Evolutionary conservation across 2,113 vertebrate genomes (phyloP), one percentile per base, ranked within the genome.

Genomic region (Hippocampus mohnikei): DNA sequence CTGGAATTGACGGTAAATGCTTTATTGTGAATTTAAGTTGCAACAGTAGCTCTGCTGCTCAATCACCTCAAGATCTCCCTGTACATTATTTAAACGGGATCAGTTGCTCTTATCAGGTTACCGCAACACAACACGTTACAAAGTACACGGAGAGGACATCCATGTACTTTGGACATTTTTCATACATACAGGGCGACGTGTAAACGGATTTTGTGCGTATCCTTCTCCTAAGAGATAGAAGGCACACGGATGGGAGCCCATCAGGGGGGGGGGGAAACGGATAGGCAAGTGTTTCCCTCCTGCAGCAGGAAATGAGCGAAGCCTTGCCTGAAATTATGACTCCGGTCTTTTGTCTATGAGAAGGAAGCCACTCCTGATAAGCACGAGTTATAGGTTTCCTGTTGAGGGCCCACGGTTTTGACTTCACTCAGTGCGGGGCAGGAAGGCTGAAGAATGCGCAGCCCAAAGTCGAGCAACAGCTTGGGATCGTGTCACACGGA

Each of bases 311-410:
- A 96, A 94, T 94, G 95, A 95, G 94, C 93, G 92, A 95, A 94
- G 88, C 93, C 93, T 88, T 79, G 88, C 88, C 89, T 62, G 33
- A 92, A 94, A 92, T 95, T 91, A 94, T 91, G 94, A 94, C 94
- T 93, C 88, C 90, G 91, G 92, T 87, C 55, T 91, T 93, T 91
- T 93, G 92, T 88, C 85, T n/a, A 85, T 87, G 83, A 80, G 91
- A 92, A 97, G 95, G 95, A 98, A 98, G 93, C 82, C 90, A 92
- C 92, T 95, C 94, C 93, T 90, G 95, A 96, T 96, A 95, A 95
- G 94, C 93, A 82, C 83, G 85, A 89, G 89, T 92, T 91, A 88
- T 93, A 92, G 88, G 92, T 91, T 98, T 97, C 96, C 96, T 97
- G 96, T 96, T 95, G 94, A 92, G 93, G 89, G 85, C 85, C 72